These are phyloP conservation scores for Cheilosia grossa DNA, from an alignment of 2,888 invertebrate genomes.

Conservation along the genomic window DNA sequence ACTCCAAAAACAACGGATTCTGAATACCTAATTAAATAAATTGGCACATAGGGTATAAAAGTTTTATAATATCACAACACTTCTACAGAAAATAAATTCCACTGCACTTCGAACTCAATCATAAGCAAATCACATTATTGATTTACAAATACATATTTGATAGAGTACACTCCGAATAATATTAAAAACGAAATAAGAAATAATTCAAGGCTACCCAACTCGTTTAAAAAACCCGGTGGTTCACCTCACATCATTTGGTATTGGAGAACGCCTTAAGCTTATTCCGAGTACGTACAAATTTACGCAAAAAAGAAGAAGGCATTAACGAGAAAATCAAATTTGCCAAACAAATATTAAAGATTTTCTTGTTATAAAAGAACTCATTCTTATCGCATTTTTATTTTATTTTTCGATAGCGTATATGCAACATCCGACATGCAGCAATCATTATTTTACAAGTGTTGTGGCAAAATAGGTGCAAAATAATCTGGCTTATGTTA, in stretches of 20 bases:
- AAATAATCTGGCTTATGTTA: conserved; percentile 18
- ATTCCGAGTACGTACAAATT: no score
- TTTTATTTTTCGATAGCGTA: conserved; percentile 31
- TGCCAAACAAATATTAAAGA: background rate
- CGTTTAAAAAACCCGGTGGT: conserved; percentile 16
- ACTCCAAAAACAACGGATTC: no score
- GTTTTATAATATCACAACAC: no score
- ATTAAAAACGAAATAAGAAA: background rate
- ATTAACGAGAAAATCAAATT: background rate
- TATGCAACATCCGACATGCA: conserved; percentile 54
- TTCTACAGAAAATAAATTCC: no score
- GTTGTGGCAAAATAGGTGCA: conserved; percentile 15
- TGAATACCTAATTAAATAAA: no score
- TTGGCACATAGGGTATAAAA: no score
- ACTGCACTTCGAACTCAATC: no score
- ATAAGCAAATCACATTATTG: no score
- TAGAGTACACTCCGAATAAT: background rate
- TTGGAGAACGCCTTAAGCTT: background rate
- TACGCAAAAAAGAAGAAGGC: background rate
- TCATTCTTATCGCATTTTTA: conserved; percentile 9
- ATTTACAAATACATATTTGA: background rate
- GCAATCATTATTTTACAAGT: conserved; percentile 20
- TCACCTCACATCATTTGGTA: conserved; percentile 26
- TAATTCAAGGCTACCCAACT: conserved; percentile 25
- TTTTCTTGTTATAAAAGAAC: background rate